phyloP scores from a whole-genome alignment of 2,797 vertebrate genomes.

The Hydrocynus forskahlii region DNA sequence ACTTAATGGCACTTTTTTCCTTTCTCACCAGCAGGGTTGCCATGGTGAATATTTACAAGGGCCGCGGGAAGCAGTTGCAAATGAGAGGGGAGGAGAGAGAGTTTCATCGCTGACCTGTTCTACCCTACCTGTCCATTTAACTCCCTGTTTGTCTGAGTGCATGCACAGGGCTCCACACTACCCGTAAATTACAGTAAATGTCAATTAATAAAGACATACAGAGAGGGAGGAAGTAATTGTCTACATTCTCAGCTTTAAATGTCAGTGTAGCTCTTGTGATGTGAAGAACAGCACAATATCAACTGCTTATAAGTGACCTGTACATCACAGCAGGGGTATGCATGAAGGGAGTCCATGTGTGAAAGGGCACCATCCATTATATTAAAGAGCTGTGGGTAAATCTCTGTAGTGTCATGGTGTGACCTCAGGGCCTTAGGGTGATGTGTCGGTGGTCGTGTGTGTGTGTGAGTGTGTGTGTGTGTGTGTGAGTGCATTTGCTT shows the following conservation, averaged over 20 bases:
- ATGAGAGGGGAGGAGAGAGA: not conserved
- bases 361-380: slow-evolving; percentile 26
- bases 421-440: not conserved
- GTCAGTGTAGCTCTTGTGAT: not conserved
- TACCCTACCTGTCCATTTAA: not conserved
- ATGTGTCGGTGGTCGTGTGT: slow-evolving; percentile 5
- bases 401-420: not conserved
- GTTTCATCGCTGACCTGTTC: not conserved
- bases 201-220: slow-evolving; percentile 6
- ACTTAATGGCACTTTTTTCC: slow-evolving; percentile 35
- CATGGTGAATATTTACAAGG: slow-evolving; percentile 57
- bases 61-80: slow-evolving; percentile 24
- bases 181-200: slow-evolving; percentile 24
- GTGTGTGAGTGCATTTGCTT: not conserved
- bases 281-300: slow-evolving; percentile 2
- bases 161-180: not conserved
- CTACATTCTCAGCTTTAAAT: slow-evolving; percentile 33
- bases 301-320: not conserved
- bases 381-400: not conserved
- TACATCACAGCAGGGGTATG: slow-evolving; percentile 10
- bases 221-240: slow-evolving; percentile 1
- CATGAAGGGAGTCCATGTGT: slow-evolving; percentile 1
- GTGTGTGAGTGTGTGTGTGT: slow-evolving; percentile 2
- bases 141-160: not conserved
- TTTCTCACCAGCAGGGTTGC: slow-evolving; percentile 49